Evolutionary conservation across 2,888 invertebrate species (phyloP).

Genomic region (Eupithecia subfuscata): DNA sequence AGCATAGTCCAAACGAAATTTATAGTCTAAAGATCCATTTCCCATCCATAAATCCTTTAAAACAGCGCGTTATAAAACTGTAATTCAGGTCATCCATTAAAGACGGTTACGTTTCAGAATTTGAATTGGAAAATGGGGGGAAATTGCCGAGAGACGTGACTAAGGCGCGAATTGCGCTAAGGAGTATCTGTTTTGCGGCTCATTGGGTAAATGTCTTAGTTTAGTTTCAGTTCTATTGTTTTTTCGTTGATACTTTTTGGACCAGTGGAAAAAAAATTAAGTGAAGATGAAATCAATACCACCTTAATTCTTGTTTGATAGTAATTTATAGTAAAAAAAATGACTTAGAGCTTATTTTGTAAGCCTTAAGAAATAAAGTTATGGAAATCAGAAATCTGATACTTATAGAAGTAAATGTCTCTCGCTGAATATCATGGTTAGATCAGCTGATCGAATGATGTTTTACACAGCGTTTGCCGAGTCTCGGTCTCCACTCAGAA

Average conservation of each 20-base stretch:
- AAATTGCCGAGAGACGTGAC: constrained; percentile 31
- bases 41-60: constrained; percentile 7
- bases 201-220: constrained; percentile 1
- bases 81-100: constrained; percentile 29
- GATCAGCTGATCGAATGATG: no score
- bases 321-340: no score
- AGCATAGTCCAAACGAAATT: background rate
- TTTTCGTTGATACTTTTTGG: background rate
- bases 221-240: constrained; percentile 2
- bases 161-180: constrained; percentile 12
- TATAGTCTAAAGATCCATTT: background rate
- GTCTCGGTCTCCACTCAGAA: no score
- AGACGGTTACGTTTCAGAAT: constrained; percentile 32
- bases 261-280: no score
- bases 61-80: constrained; percentile 23
- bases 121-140: constrained; percentile 38
- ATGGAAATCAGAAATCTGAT: no score
- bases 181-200: constrained; percentile 9
- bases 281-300: no score
- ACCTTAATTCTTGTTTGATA: no score
- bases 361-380: no score
- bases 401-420: no score
- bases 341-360: no score
- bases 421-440: no score
- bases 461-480: no score